A percentile compares a stretch with the other conserved stretches of the same genome.
Conservation (phyloP, 2,888 invertebrate species). For the Synanthedon myopaeformis region DNA sequence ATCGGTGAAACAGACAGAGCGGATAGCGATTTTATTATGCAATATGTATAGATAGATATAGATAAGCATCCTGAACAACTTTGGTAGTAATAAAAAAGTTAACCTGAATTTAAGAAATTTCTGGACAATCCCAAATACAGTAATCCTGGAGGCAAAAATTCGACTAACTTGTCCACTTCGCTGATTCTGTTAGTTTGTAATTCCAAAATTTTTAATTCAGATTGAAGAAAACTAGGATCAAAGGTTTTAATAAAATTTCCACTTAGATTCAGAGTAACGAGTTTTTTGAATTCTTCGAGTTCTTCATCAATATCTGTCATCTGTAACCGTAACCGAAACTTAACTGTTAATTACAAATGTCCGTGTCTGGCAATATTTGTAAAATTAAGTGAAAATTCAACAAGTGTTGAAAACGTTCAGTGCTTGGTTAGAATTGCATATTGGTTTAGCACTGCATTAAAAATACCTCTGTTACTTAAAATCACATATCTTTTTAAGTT, state of each 20-base stretch:
- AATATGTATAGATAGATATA: too few relatives aligned
- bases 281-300: slow-evolving; percentile 37
- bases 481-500: too few relatives aligned
- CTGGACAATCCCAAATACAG: slow-evolving; percentile 63
- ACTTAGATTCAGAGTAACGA: slow-evolving; percentile 55
- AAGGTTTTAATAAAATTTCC: slow-evolving; percentile 45
- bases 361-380: too few relatives aligned
- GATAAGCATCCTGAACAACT: too few relatives aligned
- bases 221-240: slow-evolving; percentile 40
- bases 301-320: slow-evolving; percentile 55
- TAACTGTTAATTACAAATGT: not conserved
- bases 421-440: not conserved
- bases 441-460: not conserved
- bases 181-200: slow-evolving; percentile 59
- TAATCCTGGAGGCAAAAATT: slow-evolving; percentile 40
- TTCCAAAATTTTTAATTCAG: slow-evolving; percentile 49
- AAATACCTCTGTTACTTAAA: not conserved
- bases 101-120: slow-evolving; percentile 51
- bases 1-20: too few relatives aligned
- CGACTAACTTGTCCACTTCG: slow-evolving; percentile 31
- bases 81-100: not conserved
- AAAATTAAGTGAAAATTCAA: too few relatives aligned
- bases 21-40: too few relatives aligned
- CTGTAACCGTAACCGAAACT: slow-evolving; percentile 25
- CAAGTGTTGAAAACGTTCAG: too few relatives aligned